Percentiles rank a stretch among this genome's conserved stretches.
Conservation (phyloP, 1,140 invertebrate genomes). For the Drosophila saltans region DNA sequence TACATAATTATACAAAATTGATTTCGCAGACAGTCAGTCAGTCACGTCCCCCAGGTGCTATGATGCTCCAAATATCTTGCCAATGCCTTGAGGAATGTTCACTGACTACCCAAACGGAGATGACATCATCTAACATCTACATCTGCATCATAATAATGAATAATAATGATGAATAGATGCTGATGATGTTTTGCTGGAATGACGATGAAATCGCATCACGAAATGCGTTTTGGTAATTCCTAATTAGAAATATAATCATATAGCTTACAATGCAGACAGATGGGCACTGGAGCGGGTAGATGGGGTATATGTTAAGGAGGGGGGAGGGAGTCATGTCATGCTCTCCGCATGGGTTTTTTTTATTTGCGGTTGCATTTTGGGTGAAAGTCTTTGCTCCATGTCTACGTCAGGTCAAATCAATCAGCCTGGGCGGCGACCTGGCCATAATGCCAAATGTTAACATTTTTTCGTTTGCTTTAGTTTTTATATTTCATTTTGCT, state of each 20-base stretch:
- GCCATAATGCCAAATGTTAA: constrained; percentile 10
- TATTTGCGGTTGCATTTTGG: constrained; percentile 17
- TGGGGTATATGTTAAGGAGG: not conserved
- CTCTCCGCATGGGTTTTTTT: constrained; percentile 6
- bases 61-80: constrained; percentile 9
- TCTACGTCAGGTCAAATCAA: constrained; percentile 21
- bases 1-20: constrained; percentile 25
- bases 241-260: constrained; percentile 24
- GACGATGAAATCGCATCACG: constrained; percentile 13
- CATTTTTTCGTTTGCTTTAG: not conserved
- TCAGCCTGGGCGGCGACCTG: constrained; percentile 24
- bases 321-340: not conserved
- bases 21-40: constrained; percentile 11
- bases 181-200: not conserved
- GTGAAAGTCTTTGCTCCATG: constrained; percentile 13
- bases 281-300: not conserved
- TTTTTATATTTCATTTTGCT: not conserved
- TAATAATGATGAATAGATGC: constrained; percentile 10
- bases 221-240: constrained; percentile 27
- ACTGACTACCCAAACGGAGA: not conserved
- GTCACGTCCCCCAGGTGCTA: not conserved
- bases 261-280: constrained; percentile 4
- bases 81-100: constrained; percentile 9
- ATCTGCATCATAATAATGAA: constrained; percentile 2
- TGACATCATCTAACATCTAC: constrained; percentile 2